A percentile compares a stretch with the other conserved stretches of the same genome.
Conservation (phyloP, 1,140 invertebrate species). For the Diabrotica virgifera region DNA sequence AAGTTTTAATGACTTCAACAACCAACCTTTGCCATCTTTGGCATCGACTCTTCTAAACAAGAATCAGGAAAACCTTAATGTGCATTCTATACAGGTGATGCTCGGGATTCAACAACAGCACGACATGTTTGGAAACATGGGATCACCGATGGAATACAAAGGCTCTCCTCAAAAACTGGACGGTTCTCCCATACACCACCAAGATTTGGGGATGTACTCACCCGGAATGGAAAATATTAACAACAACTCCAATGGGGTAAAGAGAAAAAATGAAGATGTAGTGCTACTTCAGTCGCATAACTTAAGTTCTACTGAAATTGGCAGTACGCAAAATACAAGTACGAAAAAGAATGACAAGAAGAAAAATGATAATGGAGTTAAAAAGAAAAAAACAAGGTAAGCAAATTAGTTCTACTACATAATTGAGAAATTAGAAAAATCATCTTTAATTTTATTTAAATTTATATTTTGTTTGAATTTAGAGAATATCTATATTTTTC, state of each 20-base stretch:
- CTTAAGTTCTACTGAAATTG: slow-evolving; percentile 43
- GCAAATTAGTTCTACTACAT: slow-evolving; percentile 7
- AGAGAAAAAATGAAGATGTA: slow-evolving; percentile 55
- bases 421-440: neutral
- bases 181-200: slow-evolving; percentile 43
- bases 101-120: slow-evolving; percentile 61
- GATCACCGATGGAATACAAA: slow-evolving; percentile 46
- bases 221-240: slow-evolving; percentile 44
- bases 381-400: slow-evolving; percentile 92
- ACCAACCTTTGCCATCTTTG: slow-evolving; percentile 55
- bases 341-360: slow-evolving; percentile 66
- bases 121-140: slow-evolving; percentile 48
- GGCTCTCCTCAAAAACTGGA: slow-evolving; percentile 41
- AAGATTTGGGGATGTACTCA: slow-evolving; percentile 44
- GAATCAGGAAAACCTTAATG: slow-evolving; percentile 49
- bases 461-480: too few relatives aligned
- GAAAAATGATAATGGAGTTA: slow-evolving; percentile 82
- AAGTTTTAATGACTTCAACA: slow-evolving; percentile 70
- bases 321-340: slow-evolving; percentile 23
- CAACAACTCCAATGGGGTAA: slow-evolving; percentile 49
- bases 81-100: slow-evolving; percentile 71
- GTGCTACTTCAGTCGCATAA: slow-evolving; percentile 50
- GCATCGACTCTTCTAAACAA: slow-evolving; percentile 47
- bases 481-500: too few relatives aligned
- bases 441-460: neutral